These are phyloP conservation scores for Spea multiplicata DNA, from an alignment of 2,113 vertebrate species.

Conservation along the genomic window DNA sequence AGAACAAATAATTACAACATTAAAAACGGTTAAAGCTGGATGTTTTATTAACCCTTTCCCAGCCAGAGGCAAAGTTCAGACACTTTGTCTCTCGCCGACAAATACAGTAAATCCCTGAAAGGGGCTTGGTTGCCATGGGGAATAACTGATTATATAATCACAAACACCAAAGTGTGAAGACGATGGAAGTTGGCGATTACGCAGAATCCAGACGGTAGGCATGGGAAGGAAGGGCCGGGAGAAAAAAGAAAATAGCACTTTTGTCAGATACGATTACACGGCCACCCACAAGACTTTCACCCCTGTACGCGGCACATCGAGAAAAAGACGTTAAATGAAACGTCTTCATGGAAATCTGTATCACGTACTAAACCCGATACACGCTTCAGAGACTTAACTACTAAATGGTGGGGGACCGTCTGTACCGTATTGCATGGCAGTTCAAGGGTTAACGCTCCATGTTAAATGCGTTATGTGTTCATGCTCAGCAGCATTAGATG, in stretches of 20 bases:
- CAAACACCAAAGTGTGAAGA: not conserved
- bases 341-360: too few species aligned
- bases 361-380: too few species aligned
- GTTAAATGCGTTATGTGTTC: too few species aligned
- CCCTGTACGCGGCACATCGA: too few species aligned
- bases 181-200: not conserved
- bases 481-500: too few species aligned
- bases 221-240: not conserved
- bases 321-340: too few species aligned
- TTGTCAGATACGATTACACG: not conserved
- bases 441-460: too few species aligned
- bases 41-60: not conserved
- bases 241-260: not conserved
- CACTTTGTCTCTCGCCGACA: not conserved
- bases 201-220: not conserved
- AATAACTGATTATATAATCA: constrained; percentile 22
- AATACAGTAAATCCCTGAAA: constrained; percentile 41
- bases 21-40: not conserved
- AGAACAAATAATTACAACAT: too few species aligned
- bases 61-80: not conserved
- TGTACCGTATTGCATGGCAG: too few species aligned
- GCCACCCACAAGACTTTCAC: too few species aligned
- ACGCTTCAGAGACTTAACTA: too few species aligned
- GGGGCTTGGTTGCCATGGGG: not conserved
- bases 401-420: too few species aligned